phyloP scores from a whole-genome alignment of 2,888 invertebrate genomes.

The Trissoscelio sp. region DNA sequence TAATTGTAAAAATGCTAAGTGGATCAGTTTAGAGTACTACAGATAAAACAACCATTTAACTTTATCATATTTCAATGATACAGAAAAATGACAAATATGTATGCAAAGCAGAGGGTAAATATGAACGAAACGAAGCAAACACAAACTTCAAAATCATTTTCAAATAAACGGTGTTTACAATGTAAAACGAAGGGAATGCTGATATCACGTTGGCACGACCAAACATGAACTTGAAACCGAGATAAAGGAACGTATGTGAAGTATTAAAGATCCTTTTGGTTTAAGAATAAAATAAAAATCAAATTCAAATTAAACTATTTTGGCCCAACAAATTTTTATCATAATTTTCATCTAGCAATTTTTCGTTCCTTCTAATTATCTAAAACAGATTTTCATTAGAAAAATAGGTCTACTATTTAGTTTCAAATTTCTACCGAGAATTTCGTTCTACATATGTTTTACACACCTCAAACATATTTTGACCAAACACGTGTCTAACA shows the following conservation, averaged over 20 bases:
- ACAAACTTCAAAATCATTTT: not conserved
- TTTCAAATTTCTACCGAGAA: not conserved
- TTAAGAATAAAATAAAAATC: not conserved
- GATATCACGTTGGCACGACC: not conserved
- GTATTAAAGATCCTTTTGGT: not conserved
- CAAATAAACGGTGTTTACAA: slow-evolving; percentile 11
- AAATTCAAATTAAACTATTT: not conserved
- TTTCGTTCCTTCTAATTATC: too few relatives aligned
- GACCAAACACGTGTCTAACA: not conserved
- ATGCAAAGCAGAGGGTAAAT: not conserved
- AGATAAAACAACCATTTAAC: not conserved
- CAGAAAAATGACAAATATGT: not conserved
- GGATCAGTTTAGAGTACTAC: not conserved
- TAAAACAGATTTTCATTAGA: too few relatives aligned
- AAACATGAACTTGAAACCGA: slow-evolving; percentile 23
- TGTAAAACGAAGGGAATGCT: not conserved
- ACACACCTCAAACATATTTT: not conserved
- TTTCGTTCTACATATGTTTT: not conserved
- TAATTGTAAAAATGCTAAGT: too few relatives aligned
- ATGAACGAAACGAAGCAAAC: not conserved
- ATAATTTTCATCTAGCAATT: too few relatives aligned
- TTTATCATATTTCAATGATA: not conserved
- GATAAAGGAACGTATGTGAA: slow-evolving; percentile 28
- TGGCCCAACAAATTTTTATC: too few relatives aligned
- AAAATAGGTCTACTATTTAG: too few relatives aligned